A percentile compares a stretch with the other conserved stretches of the same genome.
Conservation (phyloP, 2,113 vertebrate species). For the Sylvilagus bachmani region DNA sequence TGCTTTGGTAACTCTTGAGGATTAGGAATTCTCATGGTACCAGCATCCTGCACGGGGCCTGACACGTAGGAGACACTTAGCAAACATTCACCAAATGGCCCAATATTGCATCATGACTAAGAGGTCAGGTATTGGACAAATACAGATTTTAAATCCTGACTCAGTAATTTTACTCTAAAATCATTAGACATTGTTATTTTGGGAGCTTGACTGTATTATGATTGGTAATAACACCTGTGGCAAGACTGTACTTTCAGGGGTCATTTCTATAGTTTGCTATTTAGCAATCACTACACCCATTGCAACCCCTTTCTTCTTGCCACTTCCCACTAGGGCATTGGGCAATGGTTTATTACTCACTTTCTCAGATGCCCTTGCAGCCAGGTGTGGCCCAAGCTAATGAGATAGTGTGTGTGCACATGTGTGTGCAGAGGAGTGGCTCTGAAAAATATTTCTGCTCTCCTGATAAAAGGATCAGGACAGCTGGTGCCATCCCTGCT, state of each 20-base stretch:
- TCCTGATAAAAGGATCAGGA: neutral
- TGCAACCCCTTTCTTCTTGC: neutral
- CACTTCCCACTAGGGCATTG: neutral
- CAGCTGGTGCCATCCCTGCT: neutral
- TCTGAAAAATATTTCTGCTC: conserved; percentile 1
- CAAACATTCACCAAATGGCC: neutral
- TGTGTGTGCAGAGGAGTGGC: too few species aligned
- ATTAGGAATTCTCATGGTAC: neutral
- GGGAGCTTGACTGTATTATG: neutral
- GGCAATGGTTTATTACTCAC: neutral
- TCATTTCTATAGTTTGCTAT: neutral
- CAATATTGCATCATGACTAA: neutral
- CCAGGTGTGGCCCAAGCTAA: neutral
- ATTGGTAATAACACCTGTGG: neutral
- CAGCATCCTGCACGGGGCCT: neutral
- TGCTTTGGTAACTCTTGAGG: neutral
- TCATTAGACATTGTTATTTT: neutral
- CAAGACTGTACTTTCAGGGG: neutral
- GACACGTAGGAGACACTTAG: neutral
- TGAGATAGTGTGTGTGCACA: neutral
- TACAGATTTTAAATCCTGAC: neutral
- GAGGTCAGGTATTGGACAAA: neutral
- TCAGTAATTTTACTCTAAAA: neutral
- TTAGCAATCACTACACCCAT: neutral
- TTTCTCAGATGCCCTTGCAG: neutral